Evolutionary conservation across 2,888 invertebrate species (phyloP).

Genomic region (Caenorhabditis sinica): DNA sequence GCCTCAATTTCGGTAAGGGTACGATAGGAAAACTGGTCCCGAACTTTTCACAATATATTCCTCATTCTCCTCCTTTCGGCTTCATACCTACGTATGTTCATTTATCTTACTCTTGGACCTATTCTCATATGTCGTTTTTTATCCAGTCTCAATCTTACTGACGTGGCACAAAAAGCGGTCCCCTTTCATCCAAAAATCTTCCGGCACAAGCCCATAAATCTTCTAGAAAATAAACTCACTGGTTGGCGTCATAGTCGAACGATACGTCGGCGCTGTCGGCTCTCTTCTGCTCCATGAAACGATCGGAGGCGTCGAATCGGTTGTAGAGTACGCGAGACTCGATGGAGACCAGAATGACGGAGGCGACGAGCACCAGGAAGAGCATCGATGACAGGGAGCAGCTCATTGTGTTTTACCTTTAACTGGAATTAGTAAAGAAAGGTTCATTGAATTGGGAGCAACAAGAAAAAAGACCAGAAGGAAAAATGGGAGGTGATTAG

Average conservation of each 20-base stretch:
- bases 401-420: conserved; percentile 52
- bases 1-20: too few relatives aligned
- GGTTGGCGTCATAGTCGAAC: conserved; percentile 58
- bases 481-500: neutral
- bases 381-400: conserved; percentile 30
- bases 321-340: conserved; percentile 53
- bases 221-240: conserved; percentile 38
- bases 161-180: neutral
- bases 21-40: too few relatives aligned
- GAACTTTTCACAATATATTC: neutral
- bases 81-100: neutral
- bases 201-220: neutral
- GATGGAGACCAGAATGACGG: conserved; percentile 21
- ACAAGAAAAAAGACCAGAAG: conserved; percentile 1
- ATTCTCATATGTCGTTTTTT: too few relatives aligned
- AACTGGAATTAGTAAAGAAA: conserved; percentile 17
- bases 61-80: too few relatives aligned
- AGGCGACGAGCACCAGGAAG: conserved; percentile 31
- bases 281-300: conserved; percentile 37
- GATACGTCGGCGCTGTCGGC: conserved; percentile 24
- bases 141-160: neutral
- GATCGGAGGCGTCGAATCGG: conserved; percentile 47
- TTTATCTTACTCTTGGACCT: too few relatives aligned
- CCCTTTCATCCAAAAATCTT: neutral
- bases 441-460: neutral